Conservation (phyloP, 1,140 invertebrate genomes). For the Drosophila pseudoobscura region DNA sequence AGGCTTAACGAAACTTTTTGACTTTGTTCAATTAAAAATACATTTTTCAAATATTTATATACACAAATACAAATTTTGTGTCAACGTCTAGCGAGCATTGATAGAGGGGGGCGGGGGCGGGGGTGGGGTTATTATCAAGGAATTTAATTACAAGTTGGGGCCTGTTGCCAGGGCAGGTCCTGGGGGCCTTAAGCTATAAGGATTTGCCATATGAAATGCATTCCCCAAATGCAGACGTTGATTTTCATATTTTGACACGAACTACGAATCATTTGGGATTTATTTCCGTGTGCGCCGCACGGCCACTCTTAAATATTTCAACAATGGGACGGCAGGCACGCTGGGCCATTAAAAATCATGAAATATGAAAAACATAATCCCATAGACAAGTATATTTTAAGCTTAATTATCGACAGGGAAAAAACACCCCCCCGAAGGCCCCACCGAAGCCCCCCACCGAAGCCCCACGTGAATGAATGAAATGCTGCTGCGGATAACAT, state of each 20-base stretch:
- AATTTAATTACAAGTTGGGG: conserved; percentile 65
- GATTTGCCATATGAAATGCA: conserved; percentile 50
- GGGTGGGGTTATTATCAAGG: conserved; percentile 30
- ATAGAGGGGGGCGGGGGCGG: background rate
- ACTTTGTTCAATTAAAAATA: conserved; percentile 78
- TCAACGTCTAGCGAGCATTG: conserved; percentile 22
- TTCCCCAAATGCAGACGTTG: conserved; percentile 46
- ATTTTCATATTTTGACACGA: conserved; percentile 78
- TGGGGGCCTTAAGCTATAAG: conserved; percentile 36
- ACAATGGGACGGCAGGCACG: background rate
- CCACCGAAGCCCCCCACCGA: background rate
- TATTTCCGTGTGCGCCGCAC: conserved; percentile 29
- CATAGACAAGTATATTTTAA: conserved; percentile 74
- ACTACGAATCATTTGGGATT: conserved; percentile 28
- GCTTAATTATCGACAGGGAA: conserved; percentile 64
- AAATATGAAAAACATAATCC: conserved; percentile 73
- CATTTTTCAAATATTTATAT: conserved; percentile 76
- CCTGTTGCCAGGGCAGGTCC: background rate
- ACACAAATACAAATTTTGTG: conserved; percentile 48
- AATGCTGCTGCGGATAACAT: conserved; percentile 42
- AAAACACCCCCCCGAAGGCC: background rate
- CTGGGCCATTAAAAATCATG: conserved; percentile 55
- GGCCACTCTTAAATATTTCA: conserved; percentile 40
- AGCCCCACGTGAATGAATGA: conserved; percentile 7
- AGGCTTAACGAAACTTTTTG: conserved; percentile 67